A percentile compares a stretch with the other conserved stretches of the same genome.
Conservation (phyloP, 2,113 vertebrate species). For the Siphamia tubifer region DNA sequence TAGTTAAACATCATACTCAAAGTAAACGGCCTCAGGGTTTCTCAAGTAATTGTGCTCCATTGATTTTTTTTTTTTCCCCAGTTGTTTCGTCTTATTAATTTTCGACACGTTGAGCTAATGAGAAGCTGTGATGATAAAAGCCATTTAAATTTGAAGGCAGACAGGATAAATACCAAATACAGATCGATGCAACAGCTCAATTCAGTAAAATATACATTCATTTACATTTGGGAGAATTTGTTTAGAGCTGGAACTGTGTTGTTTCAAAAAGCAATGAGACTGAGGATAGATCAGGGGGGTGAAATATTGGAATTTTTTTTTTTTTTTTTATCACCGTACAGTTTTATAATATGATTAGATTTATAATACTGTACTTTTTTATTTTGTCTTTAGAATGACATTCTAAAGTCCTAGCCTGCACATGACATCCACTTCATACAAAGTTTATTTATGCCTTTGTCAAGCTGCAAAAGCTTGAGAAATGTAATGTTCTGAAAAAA, state of each 20-base stretch:
- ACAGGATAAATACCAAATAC: background rate
- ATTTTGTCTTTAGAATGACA: no score
- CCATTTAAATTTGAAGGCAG: background rate
- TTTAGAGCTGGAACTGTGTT: background rate
- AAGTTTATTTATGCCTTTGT: no score
- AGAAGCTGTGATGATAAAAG: background rate
- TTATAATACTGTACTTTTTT: no score
- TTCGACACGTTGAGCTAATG: conserved; percentile 13
- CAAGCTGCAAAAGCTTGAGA: no score
- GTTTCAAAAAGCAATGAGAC: no score
- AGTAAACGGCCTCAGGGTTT: conserved; percentile 16
- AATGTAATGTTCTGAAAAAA: no score
- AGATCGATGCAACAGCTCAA: background rate
- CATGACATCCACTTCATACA: no score
- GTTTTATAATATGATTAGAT: no score
- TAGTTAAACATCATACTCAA: conserved; percentile 8
- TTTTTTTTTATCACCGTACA: no score
- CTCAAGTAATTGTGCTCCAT: conserved; percentile 20
- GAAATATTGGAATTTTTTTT: no score
- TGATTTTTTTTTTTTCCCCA: conserved; percentile 19
- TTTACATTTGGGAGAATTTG: background rate
- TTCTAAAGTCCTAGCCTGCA: no score
- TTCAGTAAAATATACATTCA: background rate
- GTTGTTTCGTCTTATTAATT: conserved; percentile 5
- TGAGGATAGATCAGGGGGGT: no score